A percentile compares a stretch with the other conserved stretches of the same genome.
These are phyloP conservation scores for Cenopis cana DNA, from an alignment of 2,888 invertebrate genomes.

Conservation along the genomic window DNA sequence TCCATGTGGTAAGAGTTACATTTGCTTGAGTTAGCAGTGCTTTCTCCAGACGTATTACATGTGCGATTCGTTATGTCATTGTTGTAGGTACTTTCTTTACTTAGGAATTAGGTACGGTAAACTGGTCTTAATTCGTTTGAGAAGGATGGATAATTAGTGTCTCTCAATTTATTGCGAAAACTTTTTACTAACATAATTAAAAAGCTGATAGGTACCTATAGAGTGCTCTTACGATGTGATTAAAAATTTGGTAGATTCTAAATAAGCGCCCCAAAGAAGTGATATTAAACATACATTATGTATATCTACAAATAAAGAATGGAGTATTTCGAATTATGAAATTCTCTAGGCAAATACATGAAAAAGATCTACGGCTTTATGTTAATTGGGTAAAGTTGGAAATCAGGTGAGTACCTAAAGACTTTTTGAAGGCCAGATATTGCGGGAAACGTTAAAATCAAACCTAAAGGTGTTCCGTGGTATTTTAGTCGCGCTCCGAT, in stretches of 20 bases:
- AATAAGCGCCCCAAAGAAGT: no score
- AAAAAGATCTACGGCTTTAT: neutral
- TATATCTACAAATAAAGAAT: no score
- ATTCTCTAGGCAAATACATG: no score
- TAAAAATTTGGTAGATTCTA: neutral
- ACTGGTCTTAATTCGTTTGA: neutral
- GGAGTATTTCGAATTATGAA: no score
- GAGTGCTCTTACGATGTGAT: neutral
- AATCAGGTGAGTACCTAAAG: neutral
- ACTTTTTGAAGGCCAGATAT: neutral
- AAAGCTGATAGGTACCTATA: neutral
- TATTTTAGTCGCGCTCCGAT: conserved; percentile 36
- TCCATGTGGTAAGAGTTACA: neutral
- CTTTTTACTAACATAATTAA: neutral
- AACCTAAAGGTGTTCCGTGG: conserved; percentile 17
- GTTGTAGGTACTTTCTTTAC: conserved; percentile 19
- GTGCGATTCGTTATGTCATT: conserved; percentile 25
- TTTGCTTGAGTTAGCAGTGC: conserved; percentile 1
- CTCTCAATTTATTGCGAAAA: neutral
- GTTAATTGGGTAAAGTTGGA: neutral
- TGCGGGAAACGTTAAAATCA: neutral
- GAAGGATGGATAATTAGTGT: neutral
- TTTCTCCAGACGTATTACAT: conserved; percentile 28
- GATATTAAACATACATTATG: no score
- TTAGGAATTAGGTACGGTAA: conserved; percentile 9